Evolutionary conservation across 2,113 vertebrate genomes (phyloP).

Genomic region (Ammodytes dubius): DNA sequence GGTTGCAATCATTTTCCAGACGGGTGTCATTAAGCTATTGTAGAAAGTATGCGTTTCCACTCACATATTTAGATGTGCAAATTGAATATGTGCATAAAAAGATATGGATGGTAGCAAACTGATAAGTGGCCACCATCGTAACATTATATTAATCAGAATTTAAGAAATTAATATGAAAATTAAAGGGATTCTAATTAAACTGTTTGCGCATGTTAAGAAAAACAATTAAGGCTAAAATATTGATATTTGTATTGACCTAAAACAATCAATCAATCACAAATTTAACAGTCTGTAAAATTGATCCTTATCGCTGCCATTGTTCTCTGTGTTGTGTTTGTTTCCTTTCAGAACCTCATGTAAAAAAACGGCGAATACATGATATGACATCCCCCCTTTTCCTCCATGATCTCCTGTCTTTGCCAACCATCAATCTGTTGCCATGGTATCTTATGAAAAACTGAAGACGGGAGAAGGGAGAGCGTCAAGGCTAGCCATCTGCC

Average conservation of each 20-base stretch:
- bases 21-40: too few relatives aligned
- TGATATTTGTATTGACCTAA: not conserved
- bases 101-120: too few relatives aligned
- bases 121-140: too few relatives aligned
- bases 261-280: not conserved
- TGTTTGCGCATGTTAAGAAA: not conserved
- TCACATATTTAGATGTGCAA: too few relatives aligned
- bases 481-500: conserved; percentile 70
- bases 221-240: not conserved
- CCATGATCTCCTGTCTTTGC: conserved; percentile 51
- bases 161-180: too few relatives aligned
- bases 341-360: conserved; percentile 74
- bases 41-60: too few relatives aligned
- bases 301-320: not conserved
- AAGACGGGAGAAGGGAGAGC: conserved; percentile 62
- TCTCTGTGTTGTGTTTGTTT: conserved; percentile 42
- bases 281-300: not conserved
- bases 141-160: too few relatives aligned
- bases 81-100: too few relatives aligned
- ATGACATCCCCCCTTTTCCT: conserved; percentile 33
- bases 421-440: conserved; percentile 71
- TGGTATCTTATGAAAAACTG: conserved; percentile 52
- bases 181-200: not conserved
- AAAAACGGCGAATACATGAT: conserved; percentile 35
- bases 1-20: too few relatives aligned